Conservation (phyloP, 2,888 invertebrate species). For the Xylota sylvarum region DNA sequence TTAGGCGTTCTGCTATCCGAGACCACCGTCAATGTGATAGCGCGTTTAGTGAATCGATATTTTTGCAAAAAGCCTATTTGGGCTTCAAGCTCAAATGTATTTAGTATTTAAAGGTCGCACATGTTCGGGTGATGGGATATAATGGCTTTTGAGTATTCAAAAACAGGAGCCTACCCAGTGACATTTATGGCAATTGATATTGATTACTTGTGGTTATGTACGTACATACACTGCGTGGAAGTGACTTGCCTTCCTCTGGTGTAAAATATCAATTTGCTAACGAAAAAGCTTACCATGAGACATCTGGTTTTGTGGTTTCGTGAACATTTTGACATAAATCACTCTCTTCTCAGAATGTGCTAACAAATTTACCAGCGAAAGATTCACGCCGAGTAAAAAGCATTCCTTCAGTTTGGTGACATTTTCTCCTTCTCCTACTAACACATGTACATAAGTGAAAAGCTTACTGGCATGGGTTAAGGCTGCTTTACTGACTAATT, state of each 20-base stretch:
- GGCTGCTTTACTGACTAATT: neutral
- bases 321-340: constrained; percentile 7
- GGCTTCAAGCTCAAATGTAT: neutral
- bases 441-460: neutral
- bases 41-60: neutral
- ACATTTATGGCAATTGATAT: constrained; percentile 15
- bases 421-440: neutral
- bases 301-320: constrained; percentile 3
- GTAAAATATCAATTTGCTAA: constrained; percentile 33
- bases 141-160: neutral
- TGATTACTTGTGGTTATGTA: neutral
- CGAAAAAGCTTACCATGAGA: constrained; percentile 9
- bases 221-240: neutral
- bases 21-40: neutral
- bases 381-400: neutral
- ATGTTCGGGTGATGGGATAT: neutral
- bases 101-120: neutral
- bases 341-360: neutral
- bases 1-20: neutral
- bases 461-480: too few relatives aligned
- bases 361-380: neutral
- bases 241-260: neutral
- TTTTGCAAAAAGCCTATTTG: neutral
- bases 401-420: neutral
- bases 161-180: neutral